A percentile compares a stretch with the other conserved stretches of the same genome.
Evolutionary conservation across 2,113 vertebrate genomes (phyloP).

Genomic region (Cariama cristata): DNA sequence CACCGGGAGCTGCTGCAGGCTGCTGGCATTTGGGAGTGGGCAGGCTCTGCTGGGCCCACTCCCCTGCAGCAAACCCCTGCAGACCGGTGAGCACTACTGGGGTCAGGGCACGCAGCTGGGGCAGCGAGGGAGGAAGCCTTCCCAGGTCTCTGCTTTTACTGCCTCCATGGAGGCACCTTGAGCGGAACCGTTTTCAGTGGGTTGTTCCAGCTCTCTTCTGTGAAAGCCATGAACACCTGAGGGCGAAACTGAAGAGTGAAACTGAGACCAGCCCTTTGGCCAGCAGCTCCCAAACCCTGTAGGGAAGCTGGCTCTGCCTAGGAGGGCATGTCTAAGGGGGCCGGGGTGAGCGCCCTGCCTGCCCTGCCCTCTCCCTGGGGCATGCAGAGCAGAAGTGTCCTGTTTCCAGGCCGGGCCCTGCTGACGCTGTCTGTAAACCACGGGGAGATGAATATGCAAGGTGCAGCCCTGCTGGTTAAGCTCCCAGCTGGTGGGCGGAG

Average conservation of each 20-base stretch:
- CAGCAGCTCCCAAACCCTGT: background rate
- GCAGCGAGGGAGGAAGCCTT: background rate
- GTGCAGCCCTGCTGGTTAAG: background rate
- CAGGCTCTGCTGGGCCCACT: rapidly evolving
- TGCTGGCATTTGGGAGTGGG: background rate
- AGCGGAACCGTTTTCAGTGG: background rate
- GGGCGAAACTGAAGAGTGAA: background rate
- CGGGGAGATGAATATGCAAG: conserved; percentile 10
- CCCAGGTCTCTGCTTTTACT: background rate
- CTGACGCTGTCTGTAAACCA: conserved; percentile 39
- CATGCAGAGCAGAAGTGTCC: background rate
- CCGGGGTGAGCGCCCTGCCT: background rate
- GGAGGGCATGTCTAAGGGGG: background rate
- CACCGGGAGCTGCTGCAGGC: background rate
- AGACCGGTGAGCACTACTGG: background rate
- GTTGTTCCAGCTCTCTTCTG: background rate
- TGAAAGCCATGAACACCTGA: background rate
- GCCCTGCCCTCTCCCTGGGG: background rate
- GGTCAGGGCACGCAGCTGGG: rapidly evolving
- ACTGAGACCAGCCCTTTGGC: background rate
- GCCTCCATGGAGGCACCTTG: rapidly evolving
- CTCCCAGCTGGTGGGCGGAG: background rate
- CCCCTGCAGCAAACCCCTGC: background rate
- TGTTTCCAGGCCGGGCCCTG: background rate
- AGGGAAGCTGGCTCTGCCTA: background rate